Percentiles rank a stretch among this genome's conserved stretches.
These are phyloP conservation scores for Chironomus tentans DNA, from an alignment of 2,888 invertebrate genomes.

Conservation along the genomic window DNA sequence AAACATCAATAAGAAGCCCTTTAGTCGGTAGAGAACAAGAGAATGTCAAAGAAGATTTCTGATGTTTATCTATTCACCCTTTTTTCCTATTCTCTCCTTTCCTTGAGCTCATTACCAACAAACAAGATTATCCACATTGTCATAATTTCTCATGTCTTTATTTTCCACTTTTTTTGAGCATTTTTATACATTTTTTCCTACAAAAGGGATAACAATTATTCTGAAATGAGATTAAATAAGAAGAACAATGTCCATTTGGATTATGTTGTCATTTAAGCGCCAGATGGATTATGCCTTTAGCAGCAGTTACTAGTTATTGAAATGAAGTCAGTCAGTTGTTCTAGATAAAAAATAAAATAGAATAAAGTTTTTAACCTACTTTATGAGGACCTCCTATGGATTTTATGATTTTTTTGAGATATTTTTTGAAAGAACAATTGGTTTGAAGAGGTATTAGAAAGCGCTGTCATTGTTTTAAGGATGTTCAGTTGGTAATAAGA, in stretches of 20 bases:
- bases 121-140: not conserved
- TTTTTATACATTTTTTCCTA: not conserved
- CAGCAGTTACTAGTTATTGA: not conserved
- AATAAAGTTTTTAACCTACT: not conserved
- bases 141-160: not conserved
- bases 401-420: not conserved
- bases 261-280: conserved; percentile 26
- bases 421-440: no score
- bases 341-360: no score
- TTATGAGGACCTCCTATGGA: conserved; percentile 22
- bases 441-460: no score
- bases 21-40: not conserved
- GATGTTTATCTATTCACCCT: conserved; percentile 16
- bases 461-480: no score
- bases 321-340: not conserved
- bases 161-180: not conserved
- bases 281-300: conserved; percentile 20
- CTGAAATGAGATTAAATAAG: conserved; percentile 19
- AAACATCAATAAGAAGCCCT: conserved; percentile 10
- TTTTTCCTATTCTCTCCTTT: no score
- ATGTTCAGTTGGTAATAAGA: no score
- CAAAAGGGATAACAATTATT: conserved; percentile 19
- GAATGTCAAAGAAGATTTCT: conserved; percentile 7
- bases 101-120: not conserved
- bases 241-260: not conserved